A percentile compares a stretch with the other conserved stretches of the same genome.
These are phyloP conservation scores for Heterodera filipjevi DNA, from an alignment of 2,888 invertebrate genomes.

Conservation along the genomic window DNA sequence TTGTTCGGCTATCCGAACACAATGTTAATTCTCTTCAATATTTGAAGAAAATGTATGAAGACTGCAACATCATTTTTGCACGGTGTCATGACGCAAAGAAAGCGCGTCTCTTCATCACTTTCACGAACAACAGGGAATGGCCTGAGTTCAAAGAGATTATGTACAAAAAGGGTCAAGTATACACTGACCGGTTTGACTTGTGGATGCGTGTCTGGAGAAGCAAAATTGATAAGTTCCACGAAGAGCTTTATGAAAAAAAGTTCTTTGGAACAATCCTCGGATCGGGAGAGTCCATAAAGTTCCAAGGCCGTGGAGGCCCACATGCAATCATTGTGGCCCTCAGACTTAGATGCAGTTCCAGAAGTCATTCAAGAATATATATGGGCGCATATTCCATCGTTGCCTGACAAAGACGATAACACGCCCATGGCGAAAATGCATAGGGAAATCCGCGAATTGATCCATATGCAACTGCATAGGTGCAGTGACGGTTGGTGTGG, in stretches of 20 bases:
- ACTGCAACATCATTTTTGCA: background rate
- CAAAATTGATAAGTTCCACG: background rate
- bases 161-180: slow-evolving; percentile 6
- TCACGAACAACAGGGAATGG: slow-evolving; percentile 17
- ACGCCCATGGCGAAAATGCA: background rate
- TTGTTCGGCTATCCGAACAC: background rate
- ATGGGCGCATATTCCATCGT: slow-evolving; percentile 14
- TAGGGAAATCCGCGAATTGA: background rate
- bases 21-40: background rate
- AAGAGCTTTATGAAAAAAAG: background rate
- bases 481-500: slow-evolving; percentile 14
- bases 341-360: slow-evolving; percentile 6
- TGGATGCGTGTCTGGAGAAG: background rate
- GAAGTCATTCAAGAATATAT: slow-evolving; percentile 12
- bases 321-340: background rate
- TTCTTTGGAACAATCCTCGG: slow-evolving; percentile 14
- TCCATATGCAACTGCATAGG: slow-evolving; percentile 12
- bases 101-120: slow-evolving; percentile 3
- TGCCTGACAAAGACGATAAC: slow-evolving; percentile 1
- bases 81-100: background rate
- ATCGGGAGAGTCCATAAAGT: slow-evolving; percentile 1
- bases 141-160: background rate
- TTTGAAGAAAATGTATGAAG: background rate
- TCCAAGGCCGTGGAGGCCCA: slow-evolving; percentile 17
- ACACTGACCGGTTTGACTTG: slow-evolving; percentile 11